Percentiles rank a stretch among this genome's conserved stretches.
Evolutionary conservation across 2,113 vertebrate species (phyloP).

Genomic region (Prunella himalayana): DNA sequence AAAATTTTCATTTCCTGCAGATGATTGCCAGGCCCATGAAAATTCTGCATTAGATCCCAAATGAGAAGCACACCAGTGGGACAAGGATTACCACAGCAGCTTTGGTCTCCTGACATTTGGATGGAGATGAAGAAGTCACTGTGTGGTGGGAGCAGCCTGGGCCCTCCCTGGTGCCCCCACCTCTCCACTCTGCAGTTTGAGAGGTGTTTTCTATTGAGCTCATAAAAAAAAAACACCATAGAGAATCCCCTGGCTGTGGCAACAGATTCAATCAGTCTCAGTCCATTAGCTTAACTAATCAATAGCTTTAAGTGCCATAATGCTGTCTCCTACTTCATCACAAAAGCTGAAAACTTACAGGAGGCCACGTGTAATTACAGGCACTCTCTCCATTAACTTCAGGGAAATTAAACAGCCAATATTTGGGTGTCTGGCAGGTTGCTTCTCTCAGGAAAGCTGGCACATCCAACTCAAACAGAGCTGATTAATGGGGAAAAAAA

Average conservation of each 20-base stretch:
- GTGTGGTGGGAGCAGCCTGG: background rate
- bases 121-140: background rate
- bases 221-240: background rate
- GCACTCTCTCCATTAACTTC: conserved; percentile 24
- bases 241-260: background rate
- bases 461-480: background rate
- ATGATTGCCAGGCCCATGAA: background rate
- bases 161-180: background rate
- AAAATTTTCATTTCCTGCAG: background rate
- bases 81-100: background rate
- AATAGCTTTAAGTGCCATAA: conserved; percentile 43
- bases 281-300: conserved; percentile 62
- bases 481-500: background rate
- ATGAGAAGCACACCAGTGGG: background rate
- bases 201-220: background rate
- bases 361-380: background rate
- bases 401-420: conserved; percentile 32
- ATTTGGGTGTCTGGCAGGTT: background rate
- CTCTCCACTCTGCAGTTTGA: background rate
- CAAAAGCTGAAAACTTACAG: background rate
- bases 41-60: background rate
- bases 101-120: background rate
- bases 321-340: conserved; percentile 28
- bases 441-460: background rate
- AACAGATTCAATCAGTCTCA: conserved; percentile 41